Evolutionary conservation across 2,113 vertebrate species (phyloP).

Genomic region (Bubo blakistoni): DNA sequence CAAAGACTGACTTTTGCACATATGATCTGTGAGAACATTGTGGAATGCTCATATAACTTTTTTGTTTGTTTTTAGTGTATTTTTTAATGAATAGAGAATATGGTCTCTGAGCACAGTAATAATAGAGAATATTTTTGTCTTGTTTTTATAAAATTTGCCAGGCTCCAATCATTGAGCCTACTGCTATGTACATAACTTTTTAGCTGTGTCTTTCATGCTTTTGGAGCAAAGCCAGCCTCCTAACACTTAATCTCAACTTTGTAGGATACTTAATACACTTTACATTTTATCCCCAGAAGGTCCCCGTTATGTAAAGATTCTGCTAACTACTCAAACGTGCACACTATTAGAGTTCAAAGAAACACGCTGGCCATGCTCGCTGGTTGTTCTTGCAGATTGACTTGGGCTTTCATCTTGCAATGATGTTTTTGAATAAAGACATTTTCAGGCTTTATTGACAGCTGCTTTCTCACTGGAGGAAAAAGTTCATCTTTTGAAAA

Average conservation of each 20-base stretch:
- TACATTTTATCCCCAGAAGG: slow-evolving; percentile 62
- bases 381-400: slow-evolving; percentile 20
- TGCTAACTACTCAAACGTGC: slow-evolving; percentile 46
- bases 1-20: slow-evolving; percentile 54
- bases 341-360: slow-evolving; percentile 50
- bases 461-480: slow-evolving; percentile 33
- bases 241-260: slow-evolving; percentile 66
- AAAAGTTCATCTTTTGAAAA: slow-evolving; percentile 21
- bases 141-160: slow-evolving; percentile 67
- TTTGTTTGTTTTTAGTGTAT: slow-evolving; percentile 57
- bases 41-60: slow-evolving; percentile 62
- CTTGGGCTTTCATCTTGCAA: slow-evolving; percentile 41
- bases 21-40: slow-evolving; percentile 56
- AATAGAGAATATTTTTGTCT: slow-evolving; percentile 62
- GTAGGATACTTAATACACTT: slow-evolving; percentile 65
- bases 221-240: slow-evolving; percentile 61
- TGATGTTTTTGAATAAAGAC: slow-evolving; percentile 31
- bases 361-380: neutral
- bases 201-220: slow-evolving; percentile 55
- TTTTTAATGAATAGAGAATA: slow-evolving; percentile 68
- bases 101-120: slow-evolving; percentile 59
- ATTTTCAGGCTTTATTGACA: slow-evolving; percentile 43
- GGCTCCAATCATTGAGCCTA: slow-evolving; percentile 48
- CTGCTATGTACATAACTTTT: slow-evolving; percentile 58
- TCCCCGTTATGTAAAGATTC: slow-evolving; percentile 51